A percentile compares a stretch with the other conserved stretches of the same genome.
These are phyloP conservation scores for Origma solitaria DNA, from an alignment of 2,113 vertebrate species.

Conservation along the genomic window DNA sequence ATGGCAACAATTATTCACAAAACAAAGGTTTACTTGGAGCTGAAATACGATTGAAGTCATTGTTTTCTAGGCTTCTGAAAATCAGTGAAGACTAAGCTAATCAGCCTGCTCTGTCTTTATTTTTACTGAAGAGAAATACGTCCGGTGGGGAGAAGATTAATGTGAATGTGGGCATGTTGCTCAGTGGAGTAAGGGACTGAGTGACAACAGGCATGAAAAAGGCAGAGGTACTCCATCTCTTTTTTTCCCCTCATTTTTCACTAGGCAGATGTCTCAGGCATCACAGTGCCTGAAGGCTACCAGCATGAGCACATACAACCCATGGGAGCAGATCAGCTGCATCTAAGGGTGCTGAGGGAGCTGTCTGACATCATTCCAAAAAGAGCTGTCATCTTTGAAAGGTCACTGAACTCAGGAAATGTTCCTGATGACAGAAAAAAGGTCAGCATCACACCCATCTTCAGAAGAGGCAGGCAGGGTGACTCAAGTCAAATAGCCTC, in stretches of 20 bases:
- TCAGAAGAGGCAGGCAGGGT: not conserved
- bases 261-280: not conserved
- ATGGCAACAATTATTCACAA: not conserved
- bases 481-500: not conserved
- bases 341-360: not conserved
- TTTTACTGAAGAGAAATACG: not conserved
- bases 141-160: not conserved
- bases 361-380: not conserved
- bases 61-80: not conserved
- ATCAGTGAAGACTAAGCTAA: not conserved
- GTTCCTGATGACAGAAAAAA: not conserved
- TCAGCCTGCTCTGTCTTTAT: not conserved
- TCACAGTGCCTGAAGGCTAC: not conserved
- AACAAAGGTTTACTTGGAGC: not conserved
- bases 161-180: not conserved
- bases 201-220: not conserved
- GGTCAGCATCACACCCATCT: not conserved
- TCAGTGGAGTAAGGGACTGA: not conserved
- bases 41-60: not conserved
- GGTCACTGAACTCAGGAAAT: not conserved
- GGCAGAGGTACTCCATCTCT: not conserved
- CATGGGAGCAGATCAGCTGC: not conserved
- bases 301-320: not conserved
- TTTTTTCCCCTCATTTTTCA: not conserved
- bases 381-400: not conserved